Base-by-base conservation (phyloP, 2,797 vertebrate species). In the Neopelma chrysocephalum region DNA sequence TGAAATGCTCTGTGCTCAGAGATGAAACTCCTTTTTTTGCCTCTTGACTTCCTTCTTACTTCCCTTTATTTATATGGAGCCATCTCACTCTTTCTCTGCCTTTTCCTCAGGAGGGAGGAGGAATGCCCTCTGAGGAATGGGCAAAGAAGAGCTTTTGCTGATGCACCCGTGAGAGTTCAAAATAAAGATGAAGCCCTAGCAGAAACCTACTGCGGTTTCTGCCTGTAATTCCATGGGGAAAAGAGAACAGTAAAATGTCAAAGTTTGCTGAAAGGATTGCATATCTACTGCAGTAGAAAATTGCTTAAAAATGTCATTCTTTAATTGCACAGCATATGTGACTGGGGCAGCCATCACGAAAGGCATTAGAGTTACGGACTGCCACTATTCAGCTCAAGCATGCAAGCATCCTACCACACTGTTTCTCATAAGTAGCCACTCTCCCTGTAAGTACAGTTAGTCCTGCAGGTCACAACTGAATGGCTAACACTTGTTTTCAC, bases 391-490 rank as follows among this genome's bases (percentile, higher is more conserved):
- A 3, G 21, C 36, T 78, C 56, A 62, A 51, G 26, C n/a, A 8
- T 60, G 34, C 47, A 32, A 78, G 31, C 29, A 54, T 31, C 42
- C 58, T 64, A 38, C 4, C 3, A 9, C 20, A 5, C 32, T 29
- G 11, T 8, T 56, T 16, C 6, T 84, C 2, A 0, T 18, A 8
- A 0, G 1, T 25, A 38, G 12, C 10, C 42, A 38, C 15, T 12
- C 42, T 76, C 38, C 29, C 66, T 70, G 10, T 34, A 69, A 61
- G 50, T 53, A 45, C 2, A 6, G 23, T 36, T 51, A 31, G 61
- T 72, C 66, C 66, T 72, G 15, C 27, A 87, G 20, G 17, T 54
- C 47, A 18, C 43, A 51, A 4, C 27, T 58, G 42, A 43, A 43
- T 6, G 43, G 6, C 47, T 69, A 15, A 50, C 22, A 15, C 25